phyloP scores from a whole-genome alignment of 2,797 vertebrate species.

The Caiman crocodilus region DNA sequence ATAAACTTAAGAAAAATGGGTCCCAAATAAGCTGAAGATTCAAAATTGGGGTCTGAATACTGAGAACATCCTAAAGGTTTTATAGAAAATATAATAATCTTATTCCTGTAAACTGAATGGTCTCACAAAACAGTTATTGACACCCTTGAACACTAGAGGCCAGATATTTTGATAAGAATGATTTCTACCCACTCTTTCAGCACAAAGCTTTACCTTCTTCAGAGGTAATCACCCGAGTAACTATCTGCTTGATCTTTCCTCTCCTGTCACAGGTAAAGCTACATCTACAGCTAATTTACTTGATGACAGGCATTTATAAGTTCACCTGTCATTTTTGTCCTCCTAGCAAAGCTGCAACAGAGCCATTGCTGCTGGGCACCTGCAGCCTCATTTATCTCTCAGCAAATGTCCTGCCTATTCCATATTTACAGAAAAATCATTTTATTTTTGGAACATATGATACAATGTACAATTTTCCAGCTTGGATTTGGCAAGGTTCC shows the following conservation, averaged over 20 bases:
- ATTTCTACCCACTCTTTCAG: not conserved
- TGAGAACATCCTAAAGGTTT: not conserved
- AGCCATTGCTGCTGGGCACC: not conserved
- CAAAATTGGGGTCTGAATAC: not conserved
- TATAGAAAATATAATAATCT: not conserved
- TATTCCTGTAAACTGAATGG: not conserved
- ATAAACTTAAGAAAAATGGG: not conserved
- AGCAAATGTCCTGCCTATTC: not conserved
- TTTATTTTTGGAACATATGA: not conserved
- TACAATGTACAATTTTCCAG: not conserved
- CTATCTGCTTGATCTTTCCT: not conserved
- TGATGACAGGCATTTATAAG: not conserved
- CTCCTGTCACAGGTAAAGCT: not conserved
- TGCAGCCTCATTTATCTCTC: not conserved
- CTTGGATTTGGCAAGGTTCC: not conserved
- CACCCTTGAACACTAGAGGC: not conserved
- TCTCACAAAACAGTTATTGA: not conserved
- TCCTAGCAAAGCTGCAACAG: not conserved
- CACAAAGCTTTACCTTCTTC: conserved; percentile 21
- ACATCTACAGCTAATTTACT: conserved; percentile 21
- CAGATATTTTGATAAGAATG: not conserved
- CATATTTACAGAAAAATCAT: not conserved
- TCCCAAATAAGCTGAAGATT: not conserved
- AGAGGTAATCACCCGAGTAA: conserved; percentile 18
- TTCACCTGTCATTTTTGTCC: not conserved